phyloP scores from a whole-genome alignment of 2,113 vertebrate genomes.

The Aplodontia rufa region DNA sequence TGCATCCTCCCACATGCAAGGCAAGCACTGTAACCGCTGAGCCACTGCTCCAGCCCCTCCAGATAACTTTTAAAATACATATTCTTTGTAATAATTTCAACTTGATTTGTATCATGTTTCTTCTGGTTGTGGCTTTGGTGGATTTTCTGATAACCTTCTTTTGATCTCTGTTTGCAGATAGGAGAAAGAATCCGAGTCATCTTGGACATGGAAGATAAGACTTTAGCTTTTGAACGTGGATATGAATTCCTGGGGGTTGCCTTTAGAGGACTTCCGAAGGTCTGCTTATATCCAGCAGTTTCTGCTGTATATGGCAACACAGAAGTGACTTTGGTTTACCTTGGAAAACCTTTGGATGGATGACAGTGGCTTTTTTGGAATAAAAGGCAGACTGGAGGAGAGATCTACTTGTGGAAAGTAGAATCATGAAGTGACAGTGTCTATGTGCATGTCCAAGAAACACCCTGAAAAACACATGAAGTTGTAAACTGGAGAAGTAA shows the following conservation, averaged over 20 bases:
- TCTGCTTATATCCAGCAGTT: constrained; percentile 97
- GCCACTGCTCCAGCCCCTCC: too few species aligned
- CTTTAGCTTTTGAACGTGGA: constrained; percentile 97
- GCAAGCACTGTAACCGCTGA: too few species aligned
- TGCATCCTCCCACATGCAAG: too few species aligned
- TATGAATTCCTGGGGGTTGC: constrained; percentile 98
- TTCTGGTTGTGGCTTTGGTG: background rate
- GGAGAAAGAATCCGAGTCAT: constrained; percentile 99
- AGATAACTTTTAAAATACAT: constrained; percentile 31
- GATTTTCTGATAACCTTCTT: constrained; percentile 45
- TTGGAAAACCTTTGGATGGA: constrained; percentile 97
- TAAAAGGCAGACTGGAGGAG: constrained; percentile 77
- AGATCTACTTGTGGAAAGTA: constrained; percentile 84
- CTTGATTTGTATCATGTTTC: constrained; percentile 25
- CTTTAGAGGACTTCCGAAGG: constrained; percentile 97
- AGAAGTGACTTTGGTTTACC: constrained; percentile 99
- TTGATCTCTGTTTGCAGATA: constrained; percentile 89
- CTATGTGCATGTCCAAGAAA: constrained; percentile 80
- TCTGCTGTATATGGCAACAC: constrained; percentile 99
- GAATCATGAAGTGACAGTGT: constrained; percentile 79
- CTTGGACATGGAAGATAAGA: constrained; percentile 99
- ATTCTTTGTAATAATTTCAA: constrained; percentile 23
- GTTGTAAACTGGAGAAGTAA: constrained; percentile 79
- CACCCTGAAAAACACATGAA: constrained; percentile 71
- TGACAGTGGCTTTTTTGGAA: constrained; percentile 81